A percentile compares a stretch with the other conserved stretches of the same genome.
phyloP scores from a whole-genome alignment of 2,888 invertebrate species.

The Dryocosmus kuriphilus region DNA sequence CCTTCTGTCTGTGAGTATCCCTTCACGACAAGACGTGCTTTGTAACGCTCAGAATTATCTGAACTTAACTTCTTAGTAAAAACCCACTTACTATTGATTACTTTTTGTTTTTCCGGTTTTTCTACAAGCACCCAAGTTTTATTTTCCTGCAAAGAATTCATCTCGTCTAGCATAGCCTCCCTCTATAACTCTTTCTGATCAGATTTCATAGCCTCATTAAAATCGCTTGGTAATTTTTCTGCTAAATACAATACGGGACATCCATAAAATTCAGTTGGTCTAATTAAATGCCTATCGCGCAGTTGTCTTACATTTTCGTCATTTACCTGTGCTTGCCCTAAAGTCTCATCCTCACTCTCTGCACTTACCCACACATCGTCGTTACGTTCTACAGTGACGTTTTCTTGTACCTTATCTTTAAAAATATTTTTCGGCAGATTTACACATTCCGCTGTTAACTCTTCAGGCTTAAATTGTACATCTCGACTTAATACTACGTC shows the following conservation, averaged over 20 bases:
- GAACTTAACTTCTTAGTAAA: conserved; percentile 39
- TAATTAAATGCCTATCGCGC: not conserved
- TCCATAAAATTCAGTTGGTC: not conserved
- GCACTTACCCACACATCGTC: too few species aligned
- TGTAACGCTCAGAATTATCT: conserved; percentile 26
- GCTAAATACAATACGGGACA: not conserved
- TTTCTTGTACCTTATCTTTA: too few species aligned
- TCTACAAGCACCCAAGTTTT: conserved; percentile 36
- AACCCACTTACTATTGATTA: conserved; percentile 42
- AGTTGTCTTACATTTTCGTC: not conserved
- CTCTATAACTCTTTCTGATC: not conserved
- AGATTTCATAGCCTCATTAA: not conserved
- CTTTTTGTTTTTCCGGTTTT: conserved; percentile 31
- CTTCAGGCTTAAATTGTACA: too few species aligned
- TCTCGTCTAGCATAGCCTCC: too few species aligned
- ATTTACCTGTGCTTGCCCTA: not conserved
- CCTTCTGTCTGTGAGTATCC: too few species aligned
- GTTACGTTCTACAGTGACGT: too few species aligned
- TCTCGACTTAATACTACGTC: too few species aligned
- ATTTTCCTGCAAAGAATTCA: conserved; percentile 32
- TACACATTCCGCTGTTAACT: too few species aligned
- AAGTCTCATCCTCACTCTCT: too few species aligned
- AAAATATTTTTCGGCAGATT: too few species aligned
- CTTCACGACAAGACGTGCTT: not conserved
- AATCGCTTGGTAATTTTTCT: too few species aligned